Base-by-base conservation (phyloP, 2,113 vertebrate genomes). In the Coreoperca whiteheadi region DNA sequence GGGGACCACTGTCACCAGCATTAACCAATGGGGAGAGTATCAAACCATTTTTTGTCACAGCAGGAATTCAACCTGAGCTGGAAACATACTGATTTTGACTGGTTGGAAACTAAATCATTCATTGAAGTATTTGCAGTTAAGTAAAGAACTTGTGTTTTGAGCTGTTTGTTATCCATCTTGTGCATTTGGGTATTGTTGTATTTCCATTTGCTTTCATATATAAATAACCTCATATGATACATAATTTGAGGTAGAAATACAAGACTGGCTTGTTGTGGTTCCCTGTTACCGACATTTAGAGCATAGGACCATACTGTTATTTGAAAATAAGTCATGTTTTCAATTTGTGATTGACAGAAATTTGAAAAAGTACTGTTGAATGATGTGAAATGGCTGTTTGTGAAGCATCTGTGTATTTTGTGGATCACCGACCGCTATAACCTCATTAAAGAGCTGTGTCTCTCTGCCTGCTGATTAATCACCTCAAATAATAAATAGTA, bases 401-500 rank as follows among this genome's bases (percentile, higher is more conserved):
- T 81, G 69, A 63, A 39, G 46, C 60, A 25, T 64, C 53, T 69
- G 15, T 64, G 25, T 80, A 41, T 66, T 37, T 8, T 80, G 11
- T 67, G 25, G 37, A 65, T 77, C 37, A 8, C 51, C 46, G 66
- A 61, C 20, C 79, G 74, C 69, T 77, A 71, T 11, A 79, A 73
- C 28, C 61, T 85, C 51, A 63, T 51, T 39, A 25, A 60, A 59
- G 57, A 79, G 79, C 81, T 78, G 57, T 70, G 53, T 37, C 74
- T 37, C 74, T 84, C 70, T 87, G 73, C 48, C 59, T 80, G 76
- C 51, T 80, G 84, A 92, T 90, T 82, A 88, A 74, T 88, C 70
- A 82, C 70, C 61, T 81, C 41, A 93, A 93, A 93, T 86, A 92
- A 95, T 90, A 93, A 91, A 95, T 92, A 91, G 77, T 90, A 93